phyloP scores from a whole-genome alignment of 2,797 vertebrate species.

The Lutjanus campechanus region DNA sequence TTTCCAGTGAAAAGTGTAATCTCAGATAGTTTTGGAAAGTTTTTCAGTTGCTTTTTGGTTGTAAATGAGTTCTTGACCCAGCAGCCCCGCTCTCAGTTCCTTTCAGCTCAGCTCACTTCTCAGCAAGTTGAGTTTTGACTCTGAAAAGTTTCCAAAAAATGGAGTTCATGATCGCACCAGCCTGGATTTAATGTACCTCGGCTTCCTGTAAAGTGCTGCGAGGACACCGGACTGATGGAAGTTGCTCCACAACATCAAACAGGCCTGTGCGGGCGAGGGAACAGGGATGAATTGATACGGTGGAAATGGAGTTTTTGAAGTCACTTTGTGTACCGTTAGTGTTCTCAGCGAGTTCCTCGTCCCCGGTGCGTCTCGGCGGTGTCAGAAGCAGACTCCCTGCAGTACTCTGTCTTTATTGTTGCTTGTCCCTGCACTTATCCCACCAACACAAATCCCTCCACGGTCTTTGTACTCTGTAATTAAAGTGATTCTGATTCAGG shows the following conservation, averaged over 20 bases:
- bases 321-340: neutral
- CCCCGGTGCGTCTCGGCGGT: neutral
- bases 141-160: neutral
- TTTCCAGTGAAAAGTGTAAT: neutral
- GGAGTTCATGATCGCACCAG: neutral
- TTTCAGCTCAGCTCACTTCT: neutral
- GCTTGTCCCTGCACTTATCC: slow-evolving; percentile 21
- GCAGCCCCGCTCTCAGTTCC: neutral
- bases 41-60: neutral
- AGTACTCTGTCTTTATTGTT: slow-evolving; percentile 9
- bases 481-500: slow-evolving; percentile 51
- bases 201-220: neutral
- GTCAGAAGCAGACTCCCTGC: neutral
- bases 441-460: slow-evolving; percentile 42
- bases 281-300: neutral
- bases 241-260: slow-evolving; percentile 14
- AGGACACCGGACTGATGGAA: neutral
- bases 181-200: too few species aligned
- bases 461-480: slow-evolving; percentile 42
- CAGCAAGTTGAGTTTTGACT: neutral
- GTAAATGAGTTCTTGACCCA: neutral
- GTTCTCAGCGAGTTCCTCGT: neutral
- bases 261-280: neutral
- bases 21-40: neutral
- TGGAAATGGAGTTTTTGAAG: neutral